These are phyloP conservation scores for Macrobrachium nipponense DNA, from an alignment of 1,140 invertebrate species.

Conservation along the genomic window DNA sequence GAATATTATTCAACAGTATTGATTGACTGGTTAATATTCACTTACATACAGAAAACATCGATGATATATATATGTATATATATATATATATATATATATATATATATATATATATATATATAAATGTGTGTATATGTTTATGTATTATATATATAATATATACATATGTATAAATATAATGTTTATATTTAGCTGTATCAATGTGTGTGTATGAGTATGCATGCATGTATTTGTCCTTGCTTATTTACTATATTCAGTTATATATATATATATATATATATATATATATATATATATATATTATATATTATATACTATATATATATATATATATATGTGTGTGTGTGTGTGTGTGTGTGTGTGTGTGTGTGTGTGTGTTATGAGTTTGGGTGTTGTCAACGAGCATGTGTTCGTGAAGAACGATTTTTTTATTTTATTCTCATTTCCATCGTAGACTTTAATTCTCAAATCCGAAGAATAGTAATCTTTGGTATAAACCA, in stretches of 20 bases:
- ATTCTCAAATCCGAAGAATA: too few relatives aligned
- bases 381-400: too few relatives aligned
- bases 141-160: neutral
- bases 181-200: neutral
- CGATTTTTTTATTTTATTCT: too few relatives aligned
- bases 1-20: too few relatives aligned
- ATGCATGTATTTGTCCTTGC: neutral
- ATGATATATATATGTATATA: neutral
- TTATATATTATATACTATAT: constrained; percentile 2
- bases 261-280: neutral
- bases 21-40: too few relatives aligned
- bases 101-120: constrained; percentile 20
- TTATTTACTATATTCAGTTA: neutral
- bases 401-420: too few relatives aligned
- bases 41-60: neutral
- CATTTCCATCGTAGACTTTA: too few relatives aligned
- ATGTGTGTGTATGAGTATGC: neutral
- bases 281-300: neutral
- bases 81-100: constrained; percentile 20
- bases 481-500: too few relatives aligned
- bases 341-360: neutral
- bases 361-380: neutral
- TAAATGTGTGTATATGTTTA: neutral
- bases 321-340: neutral
- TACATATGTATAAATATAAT: constrained; percentile 3